Base-by-base conservation (phyloP, 2,113 vertebrate genomes). In the Chloebia gouldiae region DNA sequence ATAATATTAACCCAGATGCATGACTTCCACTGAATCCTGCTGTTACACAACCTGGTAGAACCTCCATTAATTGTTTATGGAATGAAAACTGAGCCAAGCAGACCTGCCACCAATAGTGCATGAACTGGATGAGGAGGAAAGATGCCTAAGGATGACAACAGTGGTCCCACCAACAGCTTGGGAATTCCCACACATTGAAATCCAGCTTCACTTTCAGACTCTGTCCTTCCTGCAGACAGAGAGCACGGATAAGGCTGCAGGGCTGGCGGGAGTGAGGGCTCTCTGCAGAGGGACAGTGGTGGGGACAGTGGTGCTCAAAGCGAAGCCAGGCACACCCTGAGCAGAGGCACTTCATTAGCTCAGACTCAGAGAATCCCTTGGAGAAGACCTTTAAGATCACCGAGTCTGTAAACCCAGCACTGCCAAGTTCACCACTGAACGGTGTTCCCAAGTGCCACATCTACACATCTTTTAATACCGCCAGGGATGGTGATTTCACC, bases 191-290 rank as follows among this genome's bases (percentile, higher is more conserved):
- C 3, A 1, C 24, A 2, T 5, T 3, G 68, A 84, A 50, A 59
- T 9, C 7, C 63, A 30, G 72, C 42, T 15, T 14, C 57, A 4
- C n/a, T 23, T n/a, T 11, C 35, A 25, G 44, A 10, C 25, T 50
- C 13, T 1, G 3, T 65, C 30, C 18, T 39, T 4, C 7, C 22
- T 6, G 16, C 19, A 10, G 19, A 10, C 2, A 30, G 20, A 13
- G 35, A 5, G 47, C 35, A 17, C 0, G 2, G 30, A 2, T 17
- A 27, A 20, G 3, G 4, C 0, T 1, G 22, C 21, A 11, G 63
- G 57, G 6, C 23, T 15, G 42, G 59, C 64, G 25, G 27, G 7
- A 25, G 10, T 0, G 3, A 44, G 19, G 28, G 3, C 33, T 21
- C 40, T 9, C 31, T 4, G 15, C 31, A 9, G 18, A 20, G 18